Evolutionary conservation across 2,888 invertebrate species (phyloP), one percentile per base, ranked within the genome.

Genomic region (Xestobium rufovillosum): DNA sequence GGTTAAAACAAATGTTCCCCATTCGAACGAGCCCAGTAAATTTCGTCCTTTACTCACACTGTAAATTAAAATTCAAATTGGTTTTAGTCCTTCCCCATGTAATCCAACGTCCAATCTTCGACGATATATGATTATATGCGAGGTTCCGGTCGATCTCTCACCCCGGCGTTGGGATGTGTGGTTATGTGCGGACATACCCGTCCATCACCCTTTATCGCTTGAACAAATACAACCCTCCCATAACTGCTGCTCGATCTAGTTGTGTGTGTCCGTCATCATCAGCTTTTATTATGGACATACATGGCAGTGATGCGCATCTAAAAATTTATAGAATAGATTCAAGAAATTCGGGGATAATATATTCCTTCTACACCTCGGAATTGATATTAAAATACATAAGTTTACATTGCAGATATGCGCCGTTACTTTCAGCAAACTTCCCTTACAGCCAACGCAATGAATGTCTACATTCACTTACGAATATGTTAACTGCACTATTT

Each of bases 1-100:
- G 33, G 32, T 39, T 39, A 34, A 39, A 39, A 28, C 27, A 16
- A 17, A 19, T 19, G 31, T 17, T 49, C 50, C 49, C 44, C 45
- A 42, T 48, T 49, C 49, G 50, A 56, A 51, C 52, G 52, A 48
- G 45, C 45, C 42, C 52, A 50, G 56, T 57, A 59, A 61, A 60
- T 60, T 59, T 52, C 49, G 55, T 55, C 54, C 53, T 60, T 55
- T 56, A 59, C 60, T 57, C 59, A 61, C 57, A 55, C 60, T 60
- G 61, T 64, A 63, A 65, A 65, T 65, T 65, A 63, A 64, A 64
- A 65, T 65, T 65, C 65, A 64, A 65, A 65, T 65, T 63, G 63
- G 61, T 57, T 56, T 52, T 52, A 49, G 58, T 53, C 52, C 48
- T 52, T 53, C 51, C 44, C 44, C 43, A 47, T 48, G 56, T 58